A percentile compares a stretch with the other conserved stretches of the same genome.
Conservation (phyloP, 2,113 vertebrate species). For the Callopanchax toddi region DNA sequence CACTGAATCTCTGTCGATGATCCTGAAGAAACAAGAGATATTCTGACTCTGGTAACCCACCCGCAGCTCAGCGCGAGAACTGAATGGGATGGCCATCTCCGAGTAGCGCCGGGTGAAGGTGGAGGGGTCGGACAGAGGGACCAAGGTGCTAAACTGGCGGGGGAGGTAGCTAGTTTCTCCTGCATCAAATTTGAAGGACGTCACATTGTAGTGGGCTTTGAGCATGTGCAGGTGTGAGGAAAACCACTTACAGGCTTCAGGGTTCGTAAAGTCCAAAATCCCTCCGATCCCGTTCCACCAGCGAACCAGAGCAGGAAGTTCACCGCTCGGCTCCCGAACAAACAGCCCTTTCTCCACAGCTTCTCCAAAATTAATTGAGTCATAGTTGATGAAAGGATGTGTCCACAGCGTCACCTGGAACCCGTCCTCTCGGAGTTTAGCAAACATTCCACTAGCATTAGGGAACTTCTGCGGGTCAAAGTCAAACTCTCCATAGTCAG, state of each 20-base stretch:
- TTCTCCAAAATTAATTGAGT: conserved; percentile 85
- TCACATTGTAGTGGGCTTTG: conserved; percentile 82
- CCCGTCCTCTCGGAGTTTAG: conserved; percentile 76
- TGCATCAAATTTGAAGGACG: conserved; percentile 93
- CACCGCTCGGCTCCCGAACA: conserved; percentile 81
- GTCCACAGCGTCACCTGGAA: conserved; percentile 89
- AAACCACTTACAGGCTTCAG: conserved; percentile 88
- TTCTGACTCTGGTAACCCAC: conserved; percentile 94
- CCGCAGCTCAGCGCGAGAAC: conserved; percentile 86
- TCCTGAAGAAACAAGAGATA: conserved; percentile 92
- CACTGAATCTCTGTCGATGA: conserved; percentile 91
- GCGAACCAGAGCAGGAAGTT: conserved; percentile 85
- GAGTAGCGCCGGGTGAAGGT: conserved; percentile 89
- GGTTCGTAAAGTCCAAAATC: conserved; percentile 93
- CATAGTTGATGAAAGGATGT: conserved; percentile 88
- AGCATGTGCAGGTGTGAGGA: conserved; percentile 82
- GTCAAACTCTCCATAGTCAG: conserved; percentile 88
- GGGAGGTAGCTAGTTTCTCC: conserved; percentile 95
- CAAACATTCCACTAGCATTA: conserved; percentile 86
- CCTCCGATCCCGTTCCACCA: conserved; percentile 95
- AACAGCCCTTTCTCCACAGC: conserved; percentile 86
- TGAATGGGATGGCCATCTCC: conserved; percentile 90
- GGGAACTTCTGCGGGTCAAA: conserved; percentile 90
- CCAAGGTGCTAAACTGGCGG: conserved; percentile 86
- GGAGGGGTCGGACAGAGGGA: conserved; percentile 85